Evolutionary conservation across 2,113 vertebrate species (phyloP), one percentile per base, ranked within the genome.

Genomic region (Hydrochoerus hydrochaeris): DNA sequence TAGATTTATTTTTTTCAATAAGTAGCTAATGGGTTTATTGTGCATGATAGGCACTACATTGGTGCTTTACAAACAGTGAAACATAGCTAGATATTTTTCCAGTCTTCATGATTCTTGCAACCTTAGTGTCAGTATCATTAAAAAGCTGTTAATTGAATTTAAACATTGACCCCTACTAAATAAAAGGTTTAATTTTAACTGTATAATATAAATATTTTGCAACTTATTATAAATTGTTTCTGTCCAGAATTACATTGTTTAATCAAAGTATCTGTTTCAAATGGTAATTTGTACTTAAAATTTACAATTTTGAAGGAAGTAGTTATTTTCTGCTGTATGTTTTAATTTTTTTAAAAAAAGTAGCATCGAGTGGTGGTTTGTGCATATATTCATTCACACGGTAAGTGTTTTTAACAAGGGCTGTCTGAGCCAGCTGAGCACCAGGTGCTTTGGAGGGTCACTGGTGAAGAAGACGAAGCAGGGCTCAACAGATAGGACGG

Each of bases 181-280:
- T 65, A 65, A 9, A 78, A 94, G n/a, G 6, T 58, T 83, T 91
- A 38, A 16, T 86, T 90, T 91, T 93, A 91, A 60, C 38, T 86
- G 32, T 84, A 81, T 95, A 69, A 78, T 58, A 19, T 60, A 77
- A 89, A 81, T 71, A 62, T 28, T 86, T 87, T 52, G 62, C 65
- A 22, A 49, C 10, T 57, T 88, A 78, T 49, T 88, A 71, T 67
- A 77, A 63, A 57, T 91, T 87, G 1, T 73, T 92, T 81, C 52
- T 46, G 7, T 44, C 28, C 14, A 57, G 24, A 90, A 88, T 93
- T 32, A 35, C n/a, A 88, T 35, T 58, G 57, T 46, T 96, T 90
- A 57, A 46, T 85, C 88, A 71, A 82, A 78, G 16, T 88, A 67
- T 86, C 35, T 77, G 22, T 95, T 90, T 75, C 90, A 91, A 95